phyloP scores from a whole-genome alignment of 2,113 vertebrate genomes.

The Arenaria interpres region DNA sequence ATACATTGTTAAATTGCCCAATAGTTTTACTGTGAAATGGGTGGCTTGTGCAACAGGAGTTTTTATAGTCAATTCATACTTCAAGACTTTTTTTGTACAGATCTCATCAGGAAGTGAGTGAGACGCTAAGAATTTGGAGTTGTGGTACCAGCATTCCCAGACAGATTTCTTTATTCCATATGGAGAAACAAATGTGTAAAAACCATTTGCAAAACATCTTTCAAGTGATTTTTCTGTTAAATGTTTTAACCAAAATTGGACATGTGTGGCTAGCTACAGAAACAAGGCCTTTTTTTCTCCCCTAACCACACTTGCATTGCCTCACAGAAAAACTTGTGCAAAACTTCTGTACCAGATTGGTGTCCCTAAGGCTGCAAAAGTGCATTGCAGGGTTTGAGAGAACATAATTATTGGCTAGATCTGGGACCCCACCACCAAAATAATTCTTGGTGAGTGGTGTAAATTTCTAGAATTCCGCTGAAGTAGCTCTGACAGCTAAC shows the following conservation, averaged over 20 bases:
- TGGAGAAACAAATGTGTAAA: conserved; percentile 5
- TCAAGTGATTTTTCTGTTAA: conserved; percentile 20
- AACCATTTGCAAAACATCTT: background rate
- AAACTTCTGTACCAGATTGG: background rate
- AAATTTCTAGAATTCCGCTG: background rate
- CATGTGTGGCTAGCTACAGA: background rate
- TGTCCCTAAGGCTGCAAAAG: background rate
- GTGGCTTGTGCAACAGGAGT: background rate
- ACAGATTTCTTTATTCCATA: conserved; percentile 30
- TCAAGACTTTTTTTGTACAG: conserved; percentile 2
- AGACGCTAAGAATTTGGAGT: conserved; percentile 35
- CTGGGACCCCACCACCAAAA: background rate
- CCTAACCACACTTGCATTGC: background rate
- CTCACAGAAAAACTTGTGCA: background rate
- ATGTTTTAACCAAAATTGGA: conserved; percentile 14
- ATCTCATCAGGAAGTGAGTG: conserved; percentile 5
- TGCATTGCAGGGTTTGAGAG: background rate
- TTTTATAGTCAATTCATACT: background rate
- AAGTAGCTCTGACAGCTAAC: background rate
- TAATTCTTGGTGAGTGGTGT: background rate
- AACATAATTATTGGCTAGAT: background rate
- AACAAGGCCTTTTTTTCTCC: background rate
- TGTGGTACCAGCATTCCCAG: conserved; percentile 36
- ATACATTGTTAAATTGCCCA: background rate
- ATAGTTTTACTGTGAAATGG: background rate